Conservation (phyloP, 2,113 vertebrate genomes). For the Brachyhypopomus gauderio region DNA sequence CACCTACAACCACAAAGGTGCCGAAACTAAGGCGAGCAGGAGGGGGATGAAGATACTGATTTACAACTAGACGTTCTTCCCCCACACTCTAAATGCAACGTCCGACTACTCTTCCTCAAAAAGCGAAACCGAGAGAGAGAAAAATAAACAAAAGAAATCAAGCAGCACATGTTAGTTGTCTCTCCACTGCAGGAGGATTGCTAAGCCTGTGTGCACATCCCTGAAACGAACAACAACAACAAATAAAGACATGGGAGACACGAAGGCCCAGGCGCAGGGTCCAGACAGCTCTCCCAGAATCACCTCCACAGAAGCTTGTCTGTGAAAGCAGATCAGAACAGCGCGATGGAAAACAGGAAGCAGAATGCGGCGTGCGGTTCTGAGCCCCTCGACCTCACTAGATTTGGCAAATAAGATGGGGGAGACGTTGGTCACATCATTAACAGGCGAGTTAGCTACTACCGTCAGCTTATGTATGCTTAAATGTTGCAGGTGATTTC, state of each 20-base stretch:
- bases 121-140: background rate
- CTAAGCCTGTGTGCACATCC: slow-evolving; percentile 43
- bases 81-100: background rate
- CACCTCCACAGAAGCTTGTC: slow-evolving; percentile 62
- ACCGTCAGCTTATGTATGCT: slow-evolving; percentile 13
- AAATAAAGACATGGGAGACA: slow-evolving; percentile 23
- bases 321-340: slow-evolving; percentile 35
- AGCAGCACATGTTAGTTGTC: slow-evolving; percentile 40
- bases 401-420: slow-evolving; percentile 85
- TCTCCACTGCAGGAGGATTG: background rate
- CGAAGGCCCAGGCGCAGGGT: slow-evolving; percentile 65
- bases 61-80: background rate
- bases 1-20: background rate
- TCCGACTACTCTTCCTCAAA: background rate
- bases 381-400: slow-evolving; percentile 59
- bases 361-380: slow-evolving; percentile 32
- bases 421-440: slow-evolving; percentile 77
- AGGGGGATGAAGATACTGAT: background rate
- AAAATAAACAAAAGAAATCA: slow-evolving; percentile 12
- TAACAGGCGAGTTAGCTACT: slow-evolving; percentile 46
- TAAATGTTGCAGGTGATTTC: background rate
- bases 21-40: background rate
- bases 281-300: slow-evolving; percentile 53
- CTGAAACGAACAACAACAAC: slow-evolving; percentile 41
- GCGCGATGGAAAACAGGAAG: slow-evolving; percentile 11